phyloP scores from a whole-genome alignment of 2,113 vertebrate genomes.

The Nothobranchius furzeri region DNA sequence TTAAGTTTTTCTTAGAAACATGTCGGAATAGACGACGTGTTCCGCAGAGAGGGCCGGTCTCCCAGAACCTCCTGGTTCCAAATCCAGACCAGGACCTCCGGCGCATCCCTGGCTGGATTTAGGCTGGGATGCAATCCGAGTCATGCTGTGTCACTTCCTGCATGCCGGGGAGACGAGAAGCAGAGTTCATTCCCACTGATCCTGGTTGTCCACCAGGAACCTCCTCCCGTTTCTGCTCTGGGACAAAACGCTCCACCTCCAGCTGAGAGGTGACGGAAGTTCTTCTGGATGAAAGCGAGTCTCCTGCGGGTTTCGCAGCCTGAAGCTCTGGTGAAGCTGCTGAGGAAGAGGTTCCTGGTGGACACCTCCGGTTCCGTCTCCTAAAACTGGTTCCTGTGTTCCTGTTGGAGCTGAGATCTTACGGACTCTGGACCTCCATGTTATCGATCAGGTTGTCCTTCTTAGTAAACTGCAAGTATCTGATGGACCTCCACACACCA shows the following conservation, averaged over 20 bases:
- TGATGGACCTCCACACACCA: conserved; percentile 90
- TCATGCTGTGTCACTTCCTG: conserved; percentile 19
- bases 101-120: conserved; percentile 26
- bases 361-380: conserved; percentile 10
- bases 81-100: neutral
- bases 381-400: neutral
- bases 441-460: conserved; percentile 91
- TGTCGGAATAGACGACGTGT: too few relatives aligned
- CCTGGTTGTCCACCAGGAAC: conserved; percentile 35
- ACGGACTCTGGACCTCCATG: conserved; percentile 93
- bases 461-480: conserved; percentile 86
- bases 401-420: conserved; percentile 35
- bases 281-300: conserved; percentile 8
- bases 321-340: conserved; percentile 19
- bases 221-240: neutral
- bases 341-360: conserved; percentile 20
- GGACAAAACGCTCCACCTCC: neutral
- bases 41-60: too few relatives aligned
- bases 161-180: conserved; percentile 13
- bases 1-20: too few relatives aligned
- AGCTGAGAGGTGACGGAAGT: neutral
- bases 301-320: conserved; percentile 5
- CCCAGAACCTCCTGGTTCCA: too few relatives aligned
- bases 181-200: conserved; percentile 6
- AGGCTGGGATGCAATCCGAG: neutral